These are phyloP conservation scores for Drosophila tropicalis DNA, from an alignment of 1,140 invertebrate species.

Conservation along the genomic window DNA sequence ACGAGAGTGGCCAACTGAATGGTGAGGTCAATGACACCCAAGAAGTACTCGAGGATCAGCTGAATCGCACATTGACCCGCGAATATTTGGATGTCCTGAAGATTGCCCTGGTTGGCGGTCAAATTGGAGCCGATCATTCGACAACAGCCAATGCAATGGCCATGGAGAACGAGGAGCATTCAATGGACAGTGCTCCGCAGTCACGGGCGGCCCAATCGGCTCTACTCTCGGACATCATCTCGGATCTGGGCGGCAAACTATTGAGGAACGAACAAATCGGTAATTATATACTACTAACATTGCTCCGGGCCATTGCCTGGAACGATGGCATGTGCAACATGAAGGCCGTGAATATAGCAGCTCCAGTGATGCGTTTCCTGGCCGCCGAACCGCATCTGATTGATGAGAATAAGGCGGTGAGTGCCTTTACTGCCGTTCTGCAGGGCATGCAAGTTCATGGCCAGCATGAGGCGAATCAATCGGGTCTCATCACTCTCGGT, in stretches of 20 bases:
- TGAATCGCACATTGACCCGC: constrained; percentile 92
- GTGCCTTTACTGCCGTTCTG: constrained; percentile 89
- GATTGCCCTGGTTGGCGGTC: constrained; percentile 85
- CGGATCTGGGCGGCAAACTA: constrained; percentile 89
- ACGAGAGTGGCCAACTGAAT: constrained; percentile 90
- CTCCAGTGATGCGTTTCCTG: constrained; percentile 87
- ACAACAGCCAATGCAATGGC: constrained; percentile 84
- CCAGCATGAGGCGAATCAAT: constrained; percentile 91
- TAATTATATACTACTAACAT: constrained; percentile 86
- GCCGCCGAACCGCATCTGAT: constrained; percentile 85
- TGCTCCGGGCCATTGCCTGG: constrained; percentile 91
- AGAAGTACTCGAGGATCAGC: constrained; percentile 94
- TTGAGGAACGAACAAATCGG: constrained; percentile 87
- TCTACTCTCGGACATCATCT: constrained; percentile 87
- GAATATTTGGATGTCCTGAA: constrained; percentile 94
- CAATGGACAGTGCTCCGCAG: constrained; percentile 85
- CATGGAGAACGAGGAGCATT: constrained; percentile 88
- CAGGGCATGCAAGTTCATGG: constrained; percentile 91
- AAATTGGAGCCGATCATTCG: constrained; percentile 70
- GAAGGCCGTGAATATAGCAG: constrained; percentile 89
- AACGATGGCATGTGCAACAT: constrained; percentile 91
- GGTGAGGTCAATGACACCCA: constrained; percentile 92
- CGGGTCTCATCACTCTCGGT: constrained; percentile 74
- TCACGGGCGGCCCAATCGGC: constrained; percentile 84
- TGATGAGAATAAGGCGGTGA: constrained; percentile 87